Percentiles rank a stretch among this genome's conserved stretches.
These are phyloP conservation scores for Tachuris rubrigastra DNA, from an alignment of 2,113 vertebrate genomes.

Conservation along the genomic window DNA sequence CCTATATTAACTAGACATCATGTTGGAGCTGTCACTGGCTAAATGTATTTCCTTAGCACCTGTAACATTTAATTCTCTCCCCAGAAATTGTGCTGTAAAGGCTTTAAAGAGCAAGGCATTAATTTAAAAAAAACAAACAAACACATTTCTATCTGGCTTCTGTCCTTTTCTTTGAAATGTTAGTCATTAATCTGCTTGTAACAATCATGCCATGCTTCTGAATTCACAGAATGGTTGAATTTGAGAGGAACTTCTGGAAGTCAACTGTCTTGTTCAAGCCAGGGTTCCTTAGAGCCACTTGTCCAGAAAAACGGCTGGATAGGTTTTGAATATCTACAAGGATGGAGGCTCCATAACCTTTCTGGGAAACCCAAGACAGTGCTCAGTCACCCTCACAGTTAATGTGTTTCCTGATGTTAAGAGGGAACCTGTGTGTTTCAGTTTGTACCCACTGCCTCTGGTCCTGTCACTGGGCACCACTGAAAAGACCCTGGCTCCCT, in stretches of 20 bases:
- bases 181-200: neutral
- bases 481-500: neutral
- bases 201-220: neutral
- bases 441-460: neutral
- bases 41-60: neutral
- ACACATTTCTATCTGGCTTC: neutral
- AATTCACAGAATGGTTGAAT: neutral
- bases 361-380: neutral
- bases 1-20: neutral
- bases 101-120: neutral
- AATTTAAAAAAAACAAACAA: neutral
- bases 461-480: neutral
- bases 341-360: neutral
- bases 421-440: neutral
- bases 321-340: neutral
- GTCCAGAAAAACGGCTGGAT: neutral
- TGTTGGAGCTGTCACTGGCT: neutral
- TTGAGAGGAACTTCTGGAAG: neutral
- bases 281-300: neutral
- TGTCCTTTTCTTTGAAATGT: neutral
- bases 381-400: neutral
- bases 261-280: neutral
- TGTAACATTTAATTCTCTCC: neutral
- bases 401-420: neutral
- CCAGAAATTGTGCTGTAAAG: neutral